Base-by-base conservation (phyloP, 1,140 invertebrate species). In the Tribolium castaneum region DNA sequence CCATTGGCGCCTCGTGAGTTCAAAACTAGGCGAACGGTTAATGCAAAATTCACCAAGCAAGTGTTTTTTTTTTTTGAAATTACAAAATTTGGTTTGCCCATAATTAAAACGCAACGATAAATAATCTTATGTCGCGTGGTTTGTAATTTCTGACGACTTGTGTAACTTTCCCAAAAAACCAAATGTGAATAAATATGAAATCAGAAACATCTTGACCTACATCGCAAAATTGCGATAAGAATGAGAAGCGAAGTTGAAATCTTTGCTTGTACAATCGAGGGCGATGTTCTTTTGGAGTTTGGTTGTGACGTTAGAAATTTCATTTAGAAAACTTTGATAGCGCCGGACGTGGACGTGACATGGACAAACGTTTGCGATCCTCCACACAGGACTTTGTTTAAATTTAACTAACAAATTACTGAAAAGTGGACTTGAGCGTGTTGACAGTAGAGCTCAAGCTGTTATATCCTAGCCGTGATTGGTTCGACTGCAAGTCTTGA, bases 401-500 rank as follows among this genome's bases (percentile, higher is more conserved):
- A 39, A 39, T 10, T 10, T 39, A 39, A 25, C 22, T 25, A 25
- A 25, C 5, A 25, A 25, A 25, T 25, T 25, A n/a, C n/a, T n/a
- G n/a, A n/a, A n/a, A n/a, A n/a, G n/a, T n/a, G n/a, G n/a, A n/a
- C n/a, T n/a, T n/a, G n/a, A n/a, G n/a, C n/a, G n/a, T n/a, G n/a
- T n/a, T n/a, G n/a, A n/a, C n/a, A n/a, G n/a, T n/a, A n/a, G n/a
- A n/a, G 45, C 70, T 39, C 39, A 78, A 74, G 52, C 59, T 78
- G 70, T 78, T 74, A 78, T 78, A 74, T 78, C 71, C 74, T 73
- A 74, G 54, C 39, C n/a, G 70, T 73, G 77, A 78, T 78, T 78
- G 77, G 77, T 78, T 74, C 77, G n/a, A 51, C 16, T 73, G 39
- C 54, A 78, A 45, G 71, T 54, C 70, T 34, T 34, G 71, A 78